Evolutionary conservation across 2,797 vertebrate genomes (phyloP).

Genomic region (Hozukius guyotensis): DNA sequence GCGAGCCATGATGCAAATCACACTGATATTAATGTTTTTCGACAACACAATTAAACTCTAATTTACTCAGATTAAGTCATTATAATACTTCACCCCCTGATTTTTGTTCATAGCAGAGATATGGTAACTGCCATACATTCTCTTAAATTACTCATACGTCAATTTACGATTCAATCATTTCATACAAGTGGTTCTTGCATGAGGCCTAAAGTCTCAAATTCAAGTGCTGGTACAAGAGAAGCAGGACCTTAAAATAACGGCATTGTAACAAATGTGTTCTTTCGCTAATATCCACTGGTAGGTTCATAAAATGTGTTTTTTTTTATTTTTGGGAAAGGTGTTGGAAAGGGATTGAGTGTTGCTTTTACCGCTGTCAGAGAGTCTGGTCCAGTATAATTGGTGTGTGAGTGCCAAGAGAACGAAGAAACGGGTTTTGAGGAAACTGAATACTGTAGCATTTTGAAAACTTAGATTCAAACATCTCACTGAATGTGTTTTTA

Average conservation of each 20-base stretch:
- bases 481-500: conserved; percentile 54
- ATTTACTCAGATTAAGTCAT: not conserved
- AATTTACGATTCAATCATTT: not conserved
- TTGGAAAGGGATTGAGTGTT: not conserved
- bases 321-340: not conserved
- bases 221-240: conserved; percentile 12
- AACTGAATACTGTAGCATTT: conserved; percentile 53
- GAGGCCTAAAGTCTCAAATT: conserved; percentile 32
- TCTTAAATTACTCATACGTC: not conserved
- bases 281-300: conserved; percentile 19
- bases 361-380: not conserved
- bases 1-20: not conserved
- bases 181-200: conserved; percentile 21
- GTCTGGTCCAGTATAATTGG: not conserved
- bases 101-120: not conserved
- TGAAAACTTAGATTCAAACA: conserved; percentile 28
- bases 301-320: conserved; percentile 31
- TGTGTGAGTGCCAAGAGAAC: conserved; percentile 35
- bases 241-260: not conserved
- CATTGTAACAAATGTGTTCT: conserved; percentile 18
- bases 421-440: conserved; percentile 23
- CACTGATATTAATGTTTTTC: not conserved
- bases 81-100: not conserved
- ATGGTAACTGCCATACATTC: not conserved
- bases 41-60: not conserved